phyloP scores from a whole-genome alignment of 2,888 invertebrate species.

The Harmothoe impar region DNA sequence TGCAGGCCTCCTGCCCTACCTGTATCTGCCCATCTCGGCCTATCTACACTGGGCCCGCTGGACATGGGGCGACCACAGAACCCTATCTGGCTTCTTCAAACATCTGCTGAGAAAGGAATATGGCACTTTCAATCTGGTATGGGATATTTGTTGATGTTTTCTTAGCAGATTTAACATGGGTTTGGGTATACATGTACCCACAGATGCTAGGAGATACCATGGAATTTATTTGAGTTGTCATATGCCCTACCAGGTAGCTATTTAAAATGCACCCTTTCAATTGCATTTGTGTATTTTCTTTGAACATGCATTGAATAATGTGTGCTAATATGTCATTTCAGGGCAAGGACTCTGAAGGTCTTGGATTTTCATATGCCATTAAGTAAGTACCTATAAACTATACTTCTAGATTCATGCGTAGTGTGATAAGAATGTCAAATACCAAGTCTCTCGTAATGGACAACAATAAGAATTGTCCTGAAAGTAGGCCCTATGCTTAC shows the following conservation, averaged over 20 bases:
- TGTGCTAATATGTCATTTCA: constrained; percentile 61
- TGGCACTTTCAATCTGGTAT: constrained; percentile 80
- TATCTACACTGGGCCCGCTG: constrained; percentile 75
- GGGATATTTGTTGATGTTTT: neutral
- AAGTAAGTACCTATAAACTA: constrained; percentile 68
- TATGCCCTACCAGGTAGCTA: too few species aligned
- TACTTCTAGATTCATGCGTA: too few species aligned
- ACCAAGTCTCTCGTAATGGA: too few species aligned
- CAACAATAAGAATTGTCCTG: too few species aligned
- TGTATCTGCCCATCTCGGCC: constrained; percentile 80
- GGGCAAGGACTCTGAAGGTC: constrained; percentile 74
- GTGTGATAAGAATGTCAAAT: too few species aligned
- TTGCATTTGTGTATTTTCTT: too few species aligned
- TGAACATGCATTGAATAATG: too few species aligned
- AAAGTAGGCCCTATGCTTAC: too few species aligned
- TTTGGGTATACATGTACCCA: neutral
- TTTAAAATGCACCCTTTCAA: too few species aligned
- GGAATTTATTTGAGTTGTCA: neutral
- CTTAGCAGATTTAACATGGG: neutral
- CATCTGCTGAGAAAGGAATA: constrained; percentile 80
- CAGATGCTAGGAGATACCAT: neutral
- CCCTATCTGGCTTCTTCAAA: constrained; percentile 77
- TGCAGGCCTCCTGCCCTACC: constrained; percentile 78
- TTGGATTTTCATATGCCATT: constrained; percentile 71
- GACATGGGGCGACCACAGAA: constrained; percentile 82